Percentiles rank a stretch among this genome's conserved stretches.
Evolutionary conservation across 2,888 invertebrate genomes (phyloP).

Genomic region (Limnephilus rhombicus): DNA sequence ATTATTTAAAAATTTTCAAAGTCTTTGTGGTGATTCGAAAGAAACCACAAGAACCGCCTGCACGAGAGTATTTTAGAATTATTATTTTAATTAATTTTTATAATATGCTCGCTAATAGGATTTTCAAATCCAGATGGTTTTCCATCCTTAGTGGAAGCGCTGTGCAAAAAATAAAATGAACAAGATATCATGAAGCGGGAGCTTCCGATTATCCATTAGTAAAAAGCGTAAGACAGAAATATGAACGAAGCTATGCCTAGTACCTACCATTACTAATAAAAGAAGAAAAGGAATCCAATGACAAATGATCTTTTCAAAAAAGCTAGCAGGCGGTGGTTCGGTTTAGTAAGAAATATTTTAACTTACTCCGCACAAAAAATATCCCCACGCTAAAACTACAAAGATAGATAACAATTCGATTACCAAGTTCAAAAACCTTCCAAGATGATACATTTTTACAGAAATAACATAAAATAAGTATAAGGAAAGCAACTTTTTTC

Average conservation of each 20-base stretch:
- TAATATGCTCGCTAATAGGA: background rate
- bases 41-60: background rate
- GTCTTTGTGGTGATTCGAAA: background rate
- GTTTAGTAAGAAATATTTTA: background rate
- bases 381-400: background rate
- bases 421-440: background rate
- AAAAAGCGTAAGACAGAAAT: background rate
- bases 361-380: background rate
- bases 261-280: background rate
- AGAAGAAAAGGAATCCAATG: background rate
- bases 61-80: background rate
- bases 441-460: background rate
- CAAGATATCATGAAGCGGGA: background rate
- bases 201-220: background rate
- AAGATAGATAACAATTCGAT: background rate
- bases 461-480: no score
- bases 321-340: background rate
- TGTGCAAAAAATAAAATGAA: background rate
- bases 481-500: no score
- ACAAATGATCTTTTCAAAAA: background rate
- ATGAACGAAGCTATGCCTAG: background rate
- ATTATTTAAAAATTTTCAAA: no score
- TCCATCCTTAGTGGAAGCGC: background rate
- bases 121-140: background rate
- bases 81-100: background rate